Evolutionary conservation across 2,797 vertebrate species (phyloP).

Genomic region (Pagetopsis macropterus): DNA sequence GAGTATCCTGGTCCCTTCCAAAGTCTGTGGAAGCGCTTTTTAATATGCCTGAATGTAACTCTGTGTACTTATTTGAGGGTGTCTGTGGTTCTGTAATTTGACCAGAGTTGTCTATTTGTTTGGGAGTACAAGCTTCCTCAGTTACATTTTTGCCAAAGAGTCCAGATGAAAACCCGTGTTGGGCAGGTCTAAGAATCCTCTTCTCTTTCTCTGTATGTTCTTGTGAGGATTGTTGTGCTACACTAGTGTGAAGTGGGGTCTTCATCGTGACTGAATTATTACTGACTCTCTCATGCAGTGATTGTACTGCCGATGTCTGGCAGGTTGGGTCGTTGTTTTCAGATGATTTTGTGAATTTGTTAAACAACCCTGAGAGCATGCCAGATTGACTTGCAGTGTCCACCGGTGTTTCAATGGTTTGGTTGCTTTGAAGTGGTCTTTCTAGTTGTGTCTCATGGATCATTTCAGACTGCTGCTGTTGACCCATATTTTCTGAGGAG

Average conservation of each 20-base stretch:
- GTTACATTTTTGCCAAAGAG: conserved; percentile 82
- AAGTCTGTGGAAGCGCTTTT: conserved; percentile 44
- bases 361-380: conserved; percentile 78
- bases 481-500: conserved; percentile 69
- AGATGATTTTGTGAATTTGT: conserved; percentile 75
- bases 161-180: conserved; percentile 85
- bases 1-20: conserved; percentile 69
- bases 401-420: conserved; percentile 36
- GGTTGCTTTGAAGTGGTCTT: conserved; percentile 40
- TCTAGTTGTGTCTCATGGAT: conserved; percentile 51
- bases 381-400: conserved; percentile 64
- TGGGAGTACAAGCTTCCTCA: conserved; percentile 72
- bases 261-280: conserved; percentile 31
- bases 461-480: conserved; percentile 50
- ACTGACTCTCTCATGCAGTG: conserved; percentile 41
- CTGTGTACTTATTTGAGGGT: conserved; percentile 29
- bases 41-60: conserved; percentile 37
- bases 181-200: conserved; percentile 48
- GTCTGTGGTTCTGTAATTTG: conserved; percentile 42
- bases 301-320: conserved; percentile 48
- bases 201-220: conserved; percentile 69
- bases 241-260: conserved; percentile 28
- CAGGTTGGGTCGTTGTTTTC: conserved; percentile 62
- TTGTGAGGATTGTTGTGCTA: conserved; percentile 54
- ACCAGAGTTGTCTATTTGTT: conserved; percentile 53